Evolutionary conservation across 2,797 vertebrate species (phyloP).

Genomic region (Tenualosa ilisha): DNA sequence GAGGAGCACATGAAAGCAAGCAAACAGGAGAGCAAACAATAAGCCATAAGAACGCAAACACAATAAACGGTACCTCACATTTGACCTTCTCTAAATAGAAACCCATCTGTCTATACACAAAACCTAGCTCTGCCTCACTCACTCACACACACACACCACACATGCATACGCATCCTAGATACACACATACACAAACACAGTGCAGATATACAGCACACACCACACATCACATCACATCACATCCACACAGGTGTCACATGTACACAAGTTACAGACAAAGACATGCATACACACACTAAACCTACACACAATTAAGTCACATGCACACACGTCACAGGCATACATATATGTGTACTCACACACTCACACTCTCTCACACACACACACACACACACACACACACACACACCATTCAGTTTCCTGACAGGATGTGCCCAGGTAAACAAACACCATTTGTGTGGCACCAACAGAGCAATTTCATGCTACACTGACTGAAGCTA

Average conservation of each 20-base stretch:
- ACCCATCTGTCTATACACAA: background rate
- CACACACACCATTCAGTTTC: background rate
- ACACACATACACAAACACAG: too few relatives aligned
- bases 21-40: background rate
- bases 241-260: too few relatives aligned
- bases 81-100: background rate
- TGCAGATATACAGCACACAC: too few relatives aligned
- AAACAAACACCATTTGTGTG: background rate
- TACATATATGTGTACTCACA: too few relatives aligned
- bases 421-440: background rate
- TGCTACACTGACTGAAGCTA: background rate
- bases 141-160: background rate
- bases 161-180: background rate
- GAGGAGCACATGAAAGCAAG: background rate
- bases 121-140: background rate
- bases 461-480: background rate
- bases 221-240: too few relatives aligned
- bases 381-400: slow-evolving; percentile 11
- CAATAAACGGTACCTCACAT: background rate
- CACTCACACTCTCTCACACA: background rate
- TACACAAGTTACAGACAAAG: background rate
- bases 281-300: background rate
- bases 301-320: background rate
- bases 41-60: background rate
- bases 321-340: background rate